Evolutionary conservation across 1,140 invertebrate genomes (phyloP).

Genomic region (Protaetia brevitarsis): DNA sequence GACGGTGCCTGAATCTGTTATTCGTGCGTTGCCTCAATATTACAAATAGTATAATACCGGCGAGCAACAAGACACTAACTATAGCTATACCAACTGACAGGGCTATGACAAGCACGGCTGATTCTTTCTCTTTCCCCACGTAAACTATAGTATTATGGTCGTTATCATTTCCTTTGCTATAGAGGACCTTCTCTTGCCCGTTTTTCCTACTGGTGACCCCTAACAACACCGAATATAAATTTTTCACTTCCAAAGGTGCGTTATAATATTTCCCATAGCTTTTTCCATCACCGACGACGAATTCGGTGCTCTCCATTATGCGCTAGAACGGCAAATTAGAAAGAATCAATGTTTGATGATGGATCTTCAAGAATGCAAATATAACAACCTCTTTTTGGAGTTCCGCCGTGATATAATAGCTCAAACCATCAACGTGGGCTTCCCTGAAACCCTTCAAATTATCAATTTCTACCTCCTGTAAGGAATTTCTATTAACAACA

Average conservation of each 20-base stretch:
- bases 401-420: slow-evolving; percentile 80
- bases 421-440: slow-evolving; percentile 57
- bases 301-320: slow-evolving; percentile 43
- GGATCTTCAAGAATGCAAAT: background rate
- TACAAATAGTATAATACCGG: slow-evolving; percentile 59
- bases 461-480: slow-evolving; percentile 58
- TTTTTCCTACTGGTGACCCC: slow-evolving; percentile 63
- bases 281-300: slow-evolving; percentile 73
- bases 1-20: slow-evolving; percentile 50
- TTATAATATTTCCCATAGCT: slow-evolving; percentile 77
- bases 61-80: slow-evolving; percentile 56
- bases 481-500: slow-evolving; percentile 63
- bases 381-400: slow-evolving; percentile 54
- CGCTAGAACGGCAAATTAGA: background rate
- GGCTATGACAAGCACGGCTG: slow-evolving; percentile 46
- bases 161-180: slow-evolving; percentile 1
- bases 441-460: slow-evolving; percentile 58
- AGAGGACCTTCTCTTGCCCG: background rate
- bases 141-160: background rate
- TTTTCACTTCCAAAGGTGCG: slow-evolving; percentile 64
- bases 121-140: background rate
- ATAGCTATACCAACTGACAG: slow-evolving; percentile 62
- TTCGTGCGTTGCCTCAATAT: slow-evolving; percentile 56
- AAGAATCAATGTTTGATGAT: slow-evolving; percentile 20
- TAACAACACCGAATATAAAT: slow-evolving; percentile 68